Evolutionary conservation across 1,140 invertebrate species (phyloP).

Genomic region (Listronotus bonariensis): DNA sequence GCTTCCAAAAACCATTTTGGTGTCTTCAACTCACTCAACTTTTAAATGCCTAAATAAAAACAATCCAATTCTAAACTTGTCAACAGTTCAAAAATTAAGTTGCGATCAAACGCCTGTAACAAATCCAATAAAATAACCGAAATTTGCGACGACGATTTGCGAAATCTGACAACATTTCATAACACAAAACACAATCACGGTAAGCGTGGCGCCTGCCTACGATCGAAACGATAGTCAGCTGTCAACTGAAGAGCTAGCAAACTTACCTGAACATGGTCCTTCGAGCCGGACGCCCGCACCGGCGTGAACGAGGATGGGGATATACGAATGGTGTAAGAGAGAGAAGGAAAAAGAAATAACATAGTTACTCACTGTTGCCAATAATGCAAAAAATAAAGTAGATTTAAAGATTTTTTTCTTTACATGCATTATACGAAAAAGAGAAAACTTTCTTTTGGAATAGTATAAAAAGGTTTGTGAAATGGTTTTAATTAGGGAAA

Average conservation of each 20-base stretch:
- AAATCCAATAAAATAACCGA: slow-evolving; percentile 11
- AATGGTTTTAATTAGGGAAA: no score
- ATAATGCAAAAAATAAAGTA: no score
- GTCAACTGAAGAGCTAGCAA: slow-evolving; percentile 38
- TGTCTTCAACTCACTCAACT: background rate
- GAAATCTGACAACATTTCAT: slow-evolving; percentile 25
- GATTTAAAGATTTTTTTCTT: background rate
- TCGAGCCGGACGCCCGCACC: slow-evolving; percentile 36
- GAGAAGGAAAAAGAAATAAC: slow-evolving; percentile 1
- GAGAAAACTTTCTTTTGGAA: no score
- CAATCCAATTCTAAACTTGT: slow-evolving; percentile 1
- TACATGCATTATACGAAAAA: no score
- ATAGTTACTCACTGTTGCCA: slow-evolving; percentile 2
- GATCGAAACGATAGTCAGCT: slow-evolving; percentile 35
- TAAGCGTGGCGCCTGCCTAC: background rate
- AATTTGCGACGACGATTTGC: slow-evolving; percentile 1
- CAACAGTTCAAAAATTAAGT: slow-evolving; percentile 8
- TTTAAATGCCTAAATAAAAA: background rate
- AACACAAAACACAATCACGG: background rate
- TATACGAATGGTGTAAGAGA: background rate
- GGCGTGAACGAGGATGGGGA: background rate
- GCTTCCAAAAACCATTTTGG: slow-evolving; percentile 65
- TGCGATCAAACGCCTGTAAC: slow-evolving; percentile 12
- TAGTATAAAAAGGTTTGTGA: no score
- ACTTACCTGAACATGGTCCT: slow-evolving; percentile 29